Evolutionary conservation across 2,113 vertebrate species (phyloP).

Genomic region (Rattus norvegicus): DNA sequence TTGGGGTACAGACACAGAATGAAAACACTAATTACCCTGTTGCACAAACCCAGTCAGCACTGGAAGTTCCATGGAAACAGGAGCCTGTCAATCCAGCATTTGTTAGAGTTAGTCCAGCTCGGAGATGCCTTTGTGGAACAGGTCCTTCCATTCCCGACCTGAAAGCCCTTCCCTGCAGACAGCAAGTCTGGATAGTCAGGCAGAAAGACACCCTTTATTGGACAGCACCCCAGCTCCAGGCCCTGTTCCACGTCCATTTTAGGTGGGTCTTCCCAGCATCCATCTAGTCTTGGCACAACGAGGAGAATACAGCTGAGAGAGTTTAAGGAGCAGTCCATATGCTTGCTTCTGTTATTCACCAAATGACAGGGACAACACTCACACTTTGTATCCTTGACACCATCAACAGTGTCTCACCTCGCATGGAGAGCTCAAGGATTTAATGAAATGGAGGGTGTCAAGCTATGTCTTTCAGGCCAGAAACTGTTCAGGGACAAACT

Average conservation of each 20-base stretch:
- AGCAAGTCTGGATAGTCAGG: not conserved
- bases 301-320: not conserved
- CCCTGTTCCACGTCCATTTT: not conserved
- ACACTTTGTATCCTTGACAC: too few relatives aligned
- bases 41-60: not conserved
- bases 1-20: not conserved
- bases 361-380: not conserved
- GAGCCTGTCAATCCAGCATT: not conserved
- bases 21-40: not conserved
- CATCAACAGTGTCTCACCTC: rapidly evolving
- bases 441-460: not conserved
- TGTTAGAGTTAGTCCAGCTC: not conserved
- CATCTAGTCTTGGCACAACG: not conserved
- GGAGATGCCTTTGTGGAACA: conserved; percentile 14
- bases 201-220: not conserved
- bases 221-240: rapidly evolving
- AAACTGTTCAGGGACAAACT: not conserved
- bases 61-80: not conserved
- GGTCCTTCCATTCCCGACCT: not conserved
- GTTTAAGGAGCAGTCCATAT: not conserved
- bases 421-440: not conserved
- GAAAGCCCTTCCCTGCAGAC: not conserved
- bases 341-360: not conserved
- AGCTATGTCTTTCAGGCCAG: not conserved
- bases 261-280: not conserved